These are phyloP conservation scores for Litoditis marina DNA, from an alignment of 2,888 invertebrate genomes.

Conservation along the genomic window DNA sequence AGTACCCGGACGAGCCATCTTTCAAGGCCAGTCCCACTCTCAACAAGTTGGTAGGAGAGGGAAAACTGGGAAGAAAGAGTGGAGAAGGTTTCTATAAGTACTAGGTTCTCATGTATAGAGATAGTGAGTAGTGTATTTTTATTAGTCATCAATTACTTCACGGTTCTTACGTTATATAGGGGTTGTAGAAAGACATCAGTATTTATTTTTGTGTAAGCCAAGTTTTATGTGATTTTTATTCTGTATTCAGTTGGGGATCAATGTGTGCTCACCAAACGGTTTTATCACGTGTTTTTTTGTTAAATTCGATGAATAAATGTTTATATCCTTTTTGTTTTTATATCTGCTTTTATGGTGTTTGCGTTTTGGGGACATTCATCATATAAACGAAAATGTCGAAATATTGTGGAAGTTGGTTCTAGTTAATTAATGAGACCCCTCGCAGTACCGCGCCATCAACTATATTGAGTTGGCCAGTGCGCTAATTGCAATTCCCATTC, in stretches of 20 bases:
- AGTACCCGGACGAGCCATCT: conserved; percentile 72
- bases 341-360: neutral
- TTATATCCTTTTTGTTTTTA: neutral
- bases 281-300: too few relatives aligned
- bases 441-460: neutral
- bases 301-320: too few relatives aligned
- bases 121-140: too few relatives aligned
- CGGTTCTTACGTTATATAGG: too few relatives aligned
- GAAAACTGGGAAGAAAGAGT: conserved; percentile 77
- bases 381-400: too few relatives aligned
- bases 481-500: neutral
- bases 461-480: neutral
- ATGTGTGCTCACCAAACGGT: too few relatives aligned
- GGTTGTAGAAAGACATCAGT: too few relatives aligned
- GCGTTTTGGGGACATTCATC: neutral
- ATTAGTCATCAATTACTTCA: too few relatives aligned
- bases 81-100: conserved; percentile 84
- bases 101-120: conserved; percentile 8
- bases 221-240: too few relatives aligned
- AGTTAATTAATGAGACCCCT: neutral
- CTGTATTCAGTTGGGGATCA: too few relatives aligned
- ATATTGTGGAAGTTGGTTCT: too few relatives aligned
- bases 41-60: conserved; percentile 73
- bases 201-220: too few relatives aligned
- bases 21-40: conserved; percentile 71